Conservation (phyloP, 1,140 invertebrate genomes). For the Latrodectus geometricus region DNA sequence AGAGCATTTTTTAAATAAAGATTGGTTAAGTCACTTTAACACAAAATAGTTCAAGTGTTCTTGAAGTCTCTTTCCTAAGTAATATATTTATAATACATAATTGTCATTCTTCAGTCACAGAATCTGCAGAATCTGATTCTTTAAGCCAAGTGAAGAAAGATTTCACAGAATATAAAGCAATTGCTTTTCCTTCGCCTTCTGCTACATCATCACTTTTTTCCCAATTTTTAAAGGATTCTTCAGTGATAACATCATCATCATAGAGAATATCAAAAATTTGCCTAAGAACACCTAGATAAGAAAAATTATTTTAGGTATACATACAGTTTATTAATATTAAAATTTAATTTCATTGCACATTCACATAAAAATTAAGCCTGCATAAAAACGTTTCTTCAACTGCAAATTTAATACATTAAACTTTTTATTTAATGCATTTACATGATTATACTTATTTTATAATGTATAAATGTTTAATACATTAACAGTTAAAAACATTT, state of each 20-base stretch:
- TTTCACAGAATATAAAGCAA: constrained; percentile 72
- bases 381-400: no score
- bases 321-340: no score
- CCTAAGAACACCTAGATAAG: constrained; percentile 70
- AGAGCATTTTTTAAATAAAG: neutral
- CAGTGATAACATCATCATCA: constrained; percentile 74
- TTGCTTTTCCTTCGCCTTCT: constrained; percentile 74
- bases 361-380: no score
- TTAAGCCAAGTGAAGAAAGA: constrained; percentile 75
- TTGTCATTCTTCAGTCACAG: neutral
- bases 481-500: no score
- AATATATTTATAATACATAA: neutral
- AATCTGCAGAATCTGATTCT: constrained; percentile 71
- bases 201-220: constrained; percentile 70
- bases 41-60: no score
- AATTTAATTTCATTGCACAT: no score
- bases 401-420: no score
- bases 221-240: constrained; percentile 76
- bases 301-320: neutral
- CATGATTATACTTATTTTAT: no score
- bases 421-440: no score
- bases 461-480: no score
- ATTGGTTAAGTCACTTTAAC: no score
- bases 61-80: no score
- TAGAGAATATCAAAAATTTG: constrained; percentile 73